Conservation (phyloP, 2,113 vertebrate genomes). For the Muntiacus muntjak region DNA sequence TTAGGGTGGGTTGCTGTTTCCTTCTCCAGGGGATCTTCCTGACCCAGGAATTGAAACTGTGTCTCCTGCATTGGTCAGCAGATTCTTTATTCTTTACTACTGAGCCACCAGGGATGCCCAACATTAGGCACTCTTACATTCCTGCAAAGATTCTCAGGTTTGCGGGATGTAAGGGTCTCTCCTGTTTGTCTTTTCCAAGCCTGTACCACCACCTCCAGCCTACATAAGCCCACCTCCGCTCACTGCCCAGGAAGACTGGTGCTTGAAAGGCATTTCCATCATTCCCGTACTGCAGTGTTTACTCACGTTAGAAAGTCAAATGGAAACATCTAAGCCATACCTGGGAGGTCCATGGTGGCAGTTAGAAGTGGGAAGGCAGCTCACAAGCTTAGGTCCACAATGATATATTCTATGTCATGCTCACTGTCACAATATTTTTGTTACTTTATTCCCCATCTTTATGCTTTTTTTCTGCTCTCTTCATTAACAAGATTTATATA, state of each 20-base stretch:
- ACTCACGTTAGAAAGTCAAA: not conserved
- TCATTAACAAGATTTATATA: slow-evolving; percentile 52
- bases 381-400: not conserved
- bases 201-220: not conserved
- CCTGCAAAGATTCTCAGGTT: not conserved
- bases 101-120: not conserved
- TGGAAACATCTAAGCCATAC: not conserved
- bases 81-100: not conserved
- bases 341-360: not conserved
- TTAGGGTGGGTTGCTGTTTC: not conserved
- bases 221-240: rapidly evolving
- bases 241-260: not conserved
- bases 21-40: not conserved
- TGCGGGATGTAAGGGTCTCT: not conserved
- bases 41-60: not conserved
- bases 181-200: not conserved
- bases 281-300: not conserved
- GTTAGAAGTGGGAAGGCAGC: not conserved
- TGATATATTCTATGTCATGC: not conserved
- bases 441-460: not conserved
- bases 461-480: slow-evolving; percentile 39
- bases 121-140: not conserved
- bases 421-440: slow-evolving; percentile 18
- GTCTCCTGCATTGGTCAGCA: not conserved
- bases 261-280: not conserved